Evolutionary conservation across 2,113 vertebrate genomes (phyloP).

Genomic region (Albula goreensis): DNA sequence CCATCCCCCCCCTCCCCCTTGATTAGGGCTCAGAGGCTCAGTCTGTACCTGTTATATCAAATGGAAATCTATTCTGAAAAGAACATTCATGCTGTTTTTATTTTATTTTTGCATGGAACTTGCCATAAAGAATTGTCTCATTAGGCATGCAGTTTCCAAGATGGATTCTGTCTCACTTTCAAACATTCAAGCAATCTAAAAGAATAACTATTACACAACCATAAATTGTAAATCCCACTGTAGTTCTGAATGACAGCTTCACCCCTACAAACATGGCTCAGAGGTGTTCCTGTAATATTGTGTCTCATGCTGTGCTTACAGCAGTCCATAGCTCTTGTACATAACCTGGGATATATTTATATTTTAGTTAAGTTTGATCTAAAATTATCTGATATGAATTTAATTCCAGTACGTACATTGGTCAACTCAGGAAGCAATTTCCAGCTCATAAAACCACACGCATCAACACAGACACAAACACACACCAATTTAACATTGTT

Average conservation of each 20-base stretch:
- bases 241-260: background rate
- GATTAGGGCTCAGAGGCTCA: background rate
- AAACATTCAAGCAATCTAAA: background rate
- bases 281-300: background rate
- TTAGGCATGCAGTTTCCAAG: background rate
- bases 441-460: too few relatives aligned
- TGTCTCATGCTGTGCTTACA: background rate
- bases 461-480: too few relatives aligned
- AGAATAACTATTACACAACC: background rate
- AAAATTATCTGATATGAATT: background rate
- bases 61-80: background rate
- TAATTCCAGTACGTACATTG: background rate
- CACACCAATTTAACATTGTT: too few relatives aligned
- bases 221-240: background rate
- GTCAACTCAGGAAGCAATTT: too few relatives aligned
- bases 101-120: too few relatives aligned
- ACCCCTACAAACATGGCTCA: background rate
- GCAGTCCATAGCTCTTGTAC: background rate
- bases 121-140: too few relatives aligned
- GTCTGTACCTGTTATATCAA: background rate
- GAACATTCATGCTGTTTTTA: background rate
- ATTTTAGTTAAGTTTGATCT: background rate
- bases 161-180: background rate
- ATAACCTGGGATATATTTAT: background rate
- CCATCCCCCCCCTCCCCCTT: background rate